These are phyloP conservation scores for Drosophila peninsularis DNA, from an alignment of 2,888 invertebrate species.

Conservation along the genomic window DNA sequence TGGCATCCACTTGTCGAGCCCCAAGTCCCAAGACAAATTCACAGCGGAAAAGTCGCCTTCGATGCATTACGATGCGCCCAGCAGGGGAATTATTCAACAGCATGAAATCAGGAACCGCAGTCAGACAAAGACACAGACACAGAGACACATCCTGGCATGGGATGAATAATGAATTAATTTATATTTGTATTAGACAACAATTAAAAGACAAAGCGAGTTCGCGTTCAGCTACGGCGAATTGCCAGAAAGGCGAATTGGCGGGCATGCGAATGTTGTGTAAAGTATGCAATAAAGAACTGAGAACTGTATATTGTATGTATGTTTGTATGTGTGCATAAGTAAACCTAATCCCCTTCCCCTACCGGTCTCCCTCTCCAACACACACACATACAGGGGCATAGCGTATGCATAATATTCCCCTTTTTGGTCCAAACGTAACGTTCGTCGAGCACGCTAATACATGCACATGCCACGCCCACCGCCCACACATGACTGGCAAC, in stretches of 20 bases:
- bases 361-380: neutral
- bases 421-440: neutral
- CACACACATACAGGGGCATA: neutral
- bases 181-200: conserved; percentile 18
- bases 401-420: conserved; percentile 15
- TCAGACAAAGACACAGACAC: too few species aligned
- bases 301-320: neutral
- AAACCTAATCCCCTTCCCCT: neutral
- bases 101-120: neutral
- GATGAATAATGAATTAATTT: conserved; percentile 30
- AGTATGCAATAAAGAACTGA: conserved; percentile 31
- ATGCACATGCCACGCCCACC: conserved; percentile 32
- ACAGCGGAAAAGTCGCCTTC: conserved; percentile 4
- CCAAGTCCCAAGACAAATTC: neutral
- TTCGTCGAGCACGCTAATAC: conserved; percentile 6
- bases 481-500: conserved; percentile 31
- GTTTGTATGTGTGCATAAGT: neutral
- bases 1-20: neutral
- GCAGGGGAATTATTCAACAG: neutral
- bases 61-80: neutral
- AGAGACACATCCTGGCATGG: neutral
- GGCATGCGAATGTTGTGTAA: conserved; percentile 28
- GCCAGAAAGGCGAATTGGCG: conserved; percentile 1
- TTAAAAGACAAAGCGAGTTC: conserved; percentile 16
- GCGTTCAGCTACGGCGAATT: conserved; percentile 12